Evolutionary conservation across 2,113 vertebrate species (phyloP).

Genomic region (Forbesichthys agassizii): DNA sequence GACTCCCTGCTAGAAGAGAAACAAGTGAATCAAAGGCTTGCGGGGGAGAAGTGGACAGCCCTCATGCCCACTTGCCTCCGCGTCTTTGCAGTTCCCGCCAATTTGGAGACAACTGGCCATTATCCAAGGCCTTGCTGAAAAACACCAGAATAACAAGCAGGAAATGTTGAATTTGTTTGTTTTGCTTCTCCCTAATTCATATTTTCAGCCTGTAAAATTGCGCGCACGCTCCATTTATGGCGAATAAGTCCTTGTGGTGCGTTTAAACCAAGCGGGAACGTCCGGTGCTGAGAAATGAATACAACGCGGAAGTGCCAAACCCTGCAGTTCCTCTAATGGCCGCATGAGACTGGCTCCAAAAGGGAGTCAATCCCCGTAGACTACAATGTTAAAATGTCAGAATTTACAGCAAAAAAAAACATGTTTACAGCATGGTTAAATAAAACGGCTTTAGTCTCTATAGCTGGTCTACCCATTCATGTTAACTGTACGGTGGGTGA

Average conservation of each 20-base stretch:
- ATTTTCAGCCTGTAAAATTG: conserved; percentile 32
- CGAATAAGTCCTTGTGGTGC: conserved; percentile 36
- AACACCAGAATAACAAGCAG: conserved; percentile 28
- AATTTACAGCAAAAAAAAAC: too few species aligned
- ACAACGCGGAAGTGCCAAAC: too few species aligned
- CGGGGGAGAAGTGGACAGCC: conserved; percentile 22
- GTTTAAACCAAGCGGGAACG: too few species aligned
- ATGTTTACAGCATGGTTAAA: too few species aligned
- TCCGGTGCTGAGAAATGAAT: too few species aligned
- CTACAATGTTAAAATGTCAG: too few species aligned
- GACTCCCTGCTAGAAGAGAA: conserved; percentile 51
- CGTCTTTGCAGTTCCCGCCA: conserved; percentile 50
- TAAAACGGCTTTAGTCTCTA: too few species aligned
- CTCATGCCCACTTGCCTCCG: conserved; percentile 53
- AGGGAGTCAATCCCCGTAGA: too few species aligned
- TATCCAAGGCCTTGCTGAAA: conserved; percentile 32
- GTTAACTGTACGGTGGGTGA: too few species aligned
- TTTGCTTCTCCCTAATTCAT: conserved; percentile 31
- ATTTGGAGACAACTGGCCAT: conserved; percentile 44
- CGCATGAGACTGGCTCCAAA: too few species aligned
- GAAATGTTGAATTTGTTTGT: conserved; percentile 35
- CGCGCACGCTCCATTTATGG: conserved; percentile 19
- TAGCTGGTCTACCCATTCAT: not conserved
- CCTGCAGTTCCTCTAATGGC: too few species aligned
- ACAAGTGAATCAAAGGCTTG: conserved; percentile 65